Base-by-base conservation (phyloP, 2,797 vertebrate species). In the Naso thynnoides region DNA sequence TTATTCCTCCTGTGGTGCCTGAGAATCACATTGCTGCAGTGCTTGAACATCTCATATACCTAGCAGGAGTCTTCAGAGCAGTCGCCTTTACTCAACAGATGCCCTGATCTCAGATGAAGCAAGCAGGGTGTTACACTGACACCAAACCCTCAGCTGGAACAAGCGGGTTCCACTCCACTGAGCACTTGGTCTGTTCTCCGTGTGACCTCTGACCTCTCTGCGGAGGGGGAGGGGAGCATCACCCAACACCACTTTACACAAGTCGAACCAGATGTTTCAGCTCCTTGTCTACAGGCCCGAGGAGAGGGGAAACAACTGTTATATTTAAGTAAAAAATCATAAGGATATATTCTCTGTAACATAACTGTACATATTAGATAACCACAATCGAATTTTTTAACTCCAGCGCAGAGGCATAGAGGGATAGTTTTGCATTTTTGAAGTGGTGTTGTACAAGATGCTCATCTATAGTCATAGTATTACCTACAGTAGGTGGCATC, bases 141-240 rank as follows among this genome's bases (percentile, higher is more conserved):
- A 31, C 58, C 27, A 57, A 56, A 62, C 48, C 29, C 63, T 76
- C 45, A 78, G 53, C n/a, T 57, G 52, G 38, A 73, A 70, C 66
- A 77, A 76, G 15, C 8, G 2, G 26, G 47, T 73, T 72, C 67
- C 61, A 49, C 59, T 53, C 66, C 65, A 71, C 27, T 58, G 53
- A 70, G 38, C 7, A 0, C 61, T 42, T 13, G 5, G 63, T 64
- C 61, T 42, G 58, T 57, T 77, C 54, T 36, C 47, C 8, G 16
- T 3, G 16, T 74, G 86, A 82, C 78, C 79, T 82, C 41, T 87
- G 83, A 85, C 84, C 83, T 63, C 70, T 39, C 29, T 3, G 36
- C 58, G n/a, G 48, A 53, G 64, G 27, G 69, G 57, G 55, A 13
- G 67, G 82, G 47, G 24, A 8, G 6, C 0, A 24, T 49, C 59